phyloP scores from a whole-genome alignment of 2,113 vertebrate genomes.

The Peromyscus californicus region DNA sequence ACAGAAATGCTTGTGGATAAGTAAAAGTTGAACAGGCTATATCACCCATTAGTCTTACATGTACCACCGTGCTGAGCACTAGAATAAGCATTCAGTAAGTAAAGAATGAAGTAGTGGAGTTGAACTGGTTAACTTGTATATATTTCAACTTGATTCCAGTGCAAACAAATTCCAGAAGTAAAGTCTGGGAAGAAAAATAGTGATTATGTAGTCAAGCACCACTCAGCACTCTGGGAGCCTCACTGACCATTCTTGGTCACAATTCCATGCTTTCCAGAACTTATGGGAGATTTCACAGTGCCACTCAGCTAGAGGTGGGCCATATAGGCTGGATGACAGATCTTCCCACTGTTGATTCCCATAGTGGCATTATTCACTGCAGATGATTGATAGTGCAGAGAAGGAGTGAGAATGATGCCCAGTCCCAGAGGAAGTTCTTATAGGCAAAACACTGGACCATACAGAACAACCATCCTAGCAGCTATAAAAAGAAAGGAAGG shows the following conservation, averaged over 20 bases:
- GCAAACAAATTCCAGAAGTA: neutral
- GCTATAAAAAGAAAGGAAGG: neutral
- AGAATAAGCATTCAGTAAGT: neutral
- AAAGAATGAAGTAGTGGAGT: neutral
- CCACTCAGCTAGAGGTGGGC: neutral
- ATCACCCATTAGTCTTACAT: neutral
- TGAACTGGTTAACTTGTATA: neutral
- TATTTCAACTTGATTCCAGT: neutral
- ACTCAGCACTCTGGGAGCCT: neutral
- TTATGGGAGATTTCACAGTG: no score
- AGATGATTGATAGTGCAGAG: accelerated
- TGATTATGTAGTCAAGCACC: neutral
- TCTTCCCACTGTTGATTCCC: neutral
- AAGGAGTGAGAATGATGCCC: neutral
- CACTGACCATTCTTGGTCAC: accelerated
- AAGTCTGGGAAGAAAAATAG: neutral
- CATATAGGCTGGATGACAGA: neutral
- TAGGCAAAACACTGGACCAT: neutral
- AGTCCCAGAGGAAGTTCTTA: neutral
- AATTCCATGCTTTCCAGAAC: neutral
- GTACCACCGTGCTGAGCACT: neutral
- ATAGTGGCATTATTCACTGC: neutral
- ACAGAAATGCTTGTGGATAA: neutral
- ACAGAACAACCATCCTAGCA: neutral
- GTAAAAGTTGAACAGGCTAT: neutral